Conservation (phyloP, 2,888 invertebrate genomes). For the Mimas tiliae region DNA sequence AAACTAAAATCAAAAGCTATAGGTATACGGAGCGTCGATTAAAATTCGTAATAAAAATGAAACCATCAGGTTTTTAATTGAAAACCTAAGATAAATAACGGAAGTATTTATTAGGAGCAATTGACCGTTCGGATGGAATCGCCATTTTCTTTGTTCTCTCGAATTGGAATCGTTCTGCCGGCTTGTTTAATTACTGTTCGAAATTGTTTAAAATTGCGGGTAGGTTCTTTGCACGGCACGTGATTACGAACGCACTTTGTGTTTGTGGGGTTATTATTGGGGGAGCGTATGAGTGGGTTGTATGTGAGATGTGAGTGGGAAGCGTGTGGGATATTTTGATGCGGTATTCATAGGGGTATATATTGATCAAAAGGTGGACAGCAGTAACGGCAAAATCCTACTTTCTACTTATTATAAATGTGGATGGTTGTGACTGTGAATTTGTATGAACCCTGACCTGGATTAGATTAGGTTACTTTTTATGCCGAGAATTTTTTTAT, state of each 20-base stretch:
- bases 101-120: slow-evolving; percentile 17
- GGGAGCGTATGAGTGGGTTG: slow-evolving; percentile 45
- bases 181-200: slow-evolving; percentile 51
- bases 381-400: too few species aligned
- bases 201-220: slow-evolving; percentile 45
- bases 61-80: slow-evolving; percentile 14
- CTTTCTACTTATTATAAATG: too few species aligned
- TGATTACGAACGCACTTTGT: slow-evolving; percentile 55
- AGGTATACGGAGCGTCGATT: slow-evolving; percentile 7
- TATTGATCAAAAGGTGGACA: too few species aligned
- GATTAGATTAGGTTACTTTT: too few species aligned
- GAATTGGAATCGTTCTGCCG: slow-evolving; percentile 6
- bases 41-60: not conserved
- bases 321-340: not conserved
- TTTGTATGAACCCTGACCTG: too few species aligned
- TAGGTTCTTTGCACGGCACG: slow-evolving; percentile 38
- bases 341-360: too few species aligned
- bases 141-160: slow-evolving; percentile 22
- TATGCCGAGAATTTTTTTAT: too few species aligned
- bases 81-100: slow-evolving; percentile 10
- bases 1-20: not conserved
- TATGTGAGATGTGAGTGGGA: slow-evolving; percentile 32
- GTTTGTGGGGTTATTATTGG: slow-evolving; percentile 54
- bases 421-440: too few species aligned
- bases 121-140: slow-evolving; percentile 1